Evolutionary conservation across 2,797 vertebrate species (phyloP).

Genomic region (Spinus olivaceus): DNA sequence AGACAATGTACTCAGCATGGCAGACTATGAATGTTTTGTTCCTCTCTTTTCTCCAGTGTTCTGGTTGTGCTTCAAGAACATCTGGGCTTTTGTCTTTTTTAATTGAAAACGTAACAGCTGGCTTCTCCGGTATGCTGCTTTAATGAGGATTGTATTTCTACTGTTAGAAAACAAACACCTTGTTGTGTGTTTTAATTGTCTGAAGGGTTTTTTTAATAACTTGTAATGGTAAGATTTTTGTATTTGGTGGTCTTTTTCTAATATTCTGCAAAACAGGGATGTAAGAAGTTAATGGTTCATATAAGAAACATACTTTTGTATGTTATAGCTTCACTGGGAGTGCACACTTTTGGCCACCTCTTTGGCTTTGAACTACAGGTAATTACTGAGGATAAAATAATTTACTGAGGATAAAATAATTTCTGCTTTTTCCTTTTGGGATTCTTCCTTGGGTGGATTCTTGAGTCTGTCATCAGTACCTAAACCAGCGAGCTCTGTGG

Average conservation of each 20-base stretch:
- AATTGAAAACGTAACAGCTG: constrained; percentile 25
- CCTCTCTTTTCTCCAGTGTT: constrained; percentile 1
- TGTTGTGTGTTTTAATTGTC: constrained; percentile 22
- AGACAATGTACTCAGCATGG: constrained; percentile 13
- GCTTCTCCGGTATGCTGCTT: constrained; percentile 19
- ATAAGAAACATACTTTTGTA: background rate
- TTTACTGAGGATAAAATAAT: background rate
- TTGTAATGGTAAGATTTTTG: constrained; percentile 51
- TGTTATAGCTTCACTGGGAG: background rate
- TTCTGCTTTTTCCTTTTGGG: background rate
- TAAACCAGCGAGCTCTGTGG: background rate
- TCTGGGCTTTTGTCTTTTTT: constrained; percentile 46
- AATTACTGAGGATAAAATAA: background rate
- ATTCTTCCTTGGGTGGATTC: background rate
- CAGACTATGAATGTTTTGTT: constrained; percentile 55
- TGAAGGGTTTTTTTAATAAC: constrained; percentile 1
- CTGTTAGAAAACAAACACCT: constrained; percentile 38
- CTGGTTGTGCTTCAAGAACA: constrained; percentile 24
- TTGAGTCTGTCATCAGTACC: background rate
- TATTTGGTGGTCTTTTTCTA: constrained; percentile 52
- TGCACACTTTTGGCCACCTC: background rate
- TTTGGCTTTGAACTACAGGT: background rate
- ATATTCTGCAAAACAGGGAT: background rate
- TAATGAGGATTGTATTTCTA: constrained; percentile 56
- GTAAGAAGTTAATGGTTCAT: background rate